Conservation (phyloP, 2,113 vertebrate species). For the Indicator indicator region DNA sequence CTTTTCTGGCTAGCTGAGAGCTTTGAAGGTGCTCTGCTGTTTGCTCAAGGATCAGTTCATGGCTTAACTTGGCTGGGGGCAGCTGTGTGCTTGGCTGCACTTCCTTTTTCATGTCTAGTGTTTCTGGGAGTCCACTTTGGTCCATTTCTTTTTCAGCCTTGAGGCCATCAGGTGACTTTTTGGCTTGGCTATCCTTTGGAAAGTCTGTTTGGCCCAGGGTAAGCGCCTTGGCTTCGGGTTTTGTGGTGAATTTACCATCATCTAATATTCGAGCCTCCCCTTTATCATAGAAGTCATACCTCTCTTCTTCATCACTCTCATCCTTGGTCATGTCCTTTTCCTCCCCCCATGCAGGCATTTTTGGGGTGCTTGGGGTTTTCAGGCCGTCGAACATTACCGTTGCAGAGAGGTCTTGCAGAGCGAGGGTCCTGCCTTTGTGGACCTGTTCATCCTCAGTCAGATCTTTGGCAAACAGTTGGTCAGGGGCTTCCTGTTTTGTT, state of each 20-base stretch:
- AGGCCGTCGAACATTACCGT: constrained; percentile 26
- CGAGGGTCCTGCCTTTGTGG: constrained; percentile 28
- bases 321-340: constrained; percentile 66
- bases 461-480: constrained; percentile 68
- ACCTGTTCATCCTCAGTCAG: constrained; percentile 43
- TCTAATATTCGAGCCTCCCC: constrained; percentile 36
- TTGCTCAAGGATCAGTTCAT: constrained; percentile 21
- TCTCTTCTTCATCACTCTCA: constrained; percentile 66
- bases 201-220: constrained; percentile 29
- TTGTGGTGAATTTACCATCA: constrained; percentile 37
- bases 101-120: constrained; percentile 30
- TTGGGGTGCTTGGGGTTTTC: constrained; percentile 35
- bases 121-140: neutral
- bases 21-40: constrained; percentile 25
- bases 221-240: constrained; percentile 44
- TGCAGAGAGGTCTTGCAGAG: constrained; percentile 15
- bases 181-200: constrained; percentile 31
- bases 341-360: constrained; percentile 38
- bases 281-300: constrained; percentile 4
- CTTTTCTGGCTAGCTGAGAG: neutral
- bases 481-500: constrained; percentile 60
- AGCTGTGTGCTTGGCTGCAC: constrained; percentile 3
- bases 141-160: constrained; percentile 51
- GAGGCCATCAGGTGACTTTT: neutral
- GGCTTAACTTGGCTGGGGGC: neutral